Conservation (phyloP, 1,140 invertebrate species). For the Lithobius niger region DNA sequence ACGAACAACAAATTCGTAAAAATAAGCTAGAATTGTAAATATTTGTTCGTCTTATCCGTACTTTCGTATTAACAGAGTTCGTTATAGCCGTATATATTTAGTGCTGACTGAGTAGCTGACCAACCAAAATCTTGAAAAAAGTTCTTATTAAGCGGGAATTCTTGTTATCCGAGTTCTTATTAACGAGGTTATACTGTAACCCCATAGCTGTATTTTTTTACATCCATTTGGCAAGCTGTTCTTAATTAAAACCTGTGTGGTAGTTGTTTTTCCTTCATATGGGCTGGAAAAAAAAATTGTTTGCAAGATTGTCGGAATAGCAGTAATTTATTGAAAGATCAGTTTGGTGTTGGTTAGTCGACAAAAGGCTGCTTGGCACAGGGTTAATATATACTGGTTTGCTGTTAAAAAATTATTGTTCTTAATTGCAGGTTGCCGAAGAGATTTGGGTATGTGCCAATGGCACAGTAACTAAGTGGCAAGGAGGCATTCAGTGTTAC, state of each 20-base stretch:
- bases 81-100: too few species aligned
- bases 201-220: too few species aligned
- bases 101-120: too few species aligned
- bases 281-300: not conserved
- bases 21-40: too few species aligned
- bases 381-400: not conserved
- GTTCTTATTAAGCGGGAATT: too few species aligned
- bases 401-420: slow-evolving; percentile 14
- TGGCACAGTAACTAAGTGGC: slow-evolving; percentile 89
- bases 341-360: not conserved
- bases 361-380: not conserved
- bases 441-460: slow-evolving; percentile 99
- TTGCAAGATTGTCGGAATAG: not conserved
- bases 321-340: not conserved
- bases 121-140: too few species aligned
- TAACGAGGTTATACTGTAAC: too few species aligned
- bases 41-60: too few species aligned
- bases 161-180: too few species aligned
- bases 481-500: slow-evolving; percentile 87
- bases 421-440: slow-evolving; percentile 70
- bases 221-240: too few species aligned
- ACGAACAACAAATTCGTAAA: too few species aligned
- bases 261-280: not conserved
- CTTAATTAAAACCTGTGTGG: not conserved
- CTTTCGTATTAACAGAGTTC: too few species aligned